Percentiles rank a stretch among this genome's conserved stretches.
phyloP scores from a whole-genome alignment of 2,113 vertebrate species.

The Dicrurus megarhynchus region DNA sequence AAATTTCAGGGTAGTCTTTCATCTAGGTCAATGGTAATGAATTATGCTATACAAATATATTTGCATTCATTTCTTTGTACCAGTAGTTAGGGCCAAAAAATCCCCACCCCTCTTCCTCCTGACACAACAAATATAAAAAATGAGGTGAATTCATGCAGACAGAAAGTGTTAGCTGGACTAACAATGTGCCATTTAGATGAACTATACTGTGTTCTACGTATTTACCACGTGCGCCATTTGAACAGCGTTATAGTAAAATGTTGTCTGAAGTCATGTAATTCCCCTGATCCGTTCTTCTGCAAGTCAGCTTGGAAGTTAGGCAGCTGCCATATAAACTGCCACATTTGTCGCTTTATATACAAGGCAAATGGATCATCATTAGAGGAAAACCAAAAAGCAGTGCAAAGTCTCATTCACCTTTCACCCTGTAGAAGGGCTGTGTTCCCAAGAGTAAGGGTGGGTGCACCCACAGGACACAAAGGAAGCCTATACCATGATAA shows the following conservation, averaged over 20 bases:
- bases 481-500: background rate
- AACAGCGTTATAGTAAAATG: background rate
- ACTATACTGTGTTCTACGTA: background rate
- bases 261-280: background rate
- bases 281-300: background rate
- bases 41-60: background rate
- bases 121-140: background rate
- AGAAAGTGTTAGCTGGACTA: background rate
- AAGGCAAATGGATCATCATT: background rate
- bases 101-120: rapidly evolving
- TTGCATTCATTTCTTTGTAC: background rate
- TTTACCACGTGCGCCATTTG: background rate
- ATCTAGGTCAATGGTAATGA: rapidly evolving
- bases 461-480: background rate
- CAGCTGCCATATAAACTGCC: background rate
- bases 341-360: background rate
- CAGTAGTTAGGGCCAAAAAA: background rate
- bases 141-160: background rate
- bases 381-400: background rate
- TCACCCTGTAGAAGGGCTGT: background rate
- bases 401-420: background rate
- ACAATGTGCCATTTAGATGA: background rate
- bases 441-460: background rate
- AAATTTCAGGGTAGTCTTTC: background rate
- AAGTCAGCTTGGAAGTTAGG: background rate